phyloP scores from a whole-genome alignment of 2,888 invertebrate genomes.

The Tetrapedia diversipes region DNA sequence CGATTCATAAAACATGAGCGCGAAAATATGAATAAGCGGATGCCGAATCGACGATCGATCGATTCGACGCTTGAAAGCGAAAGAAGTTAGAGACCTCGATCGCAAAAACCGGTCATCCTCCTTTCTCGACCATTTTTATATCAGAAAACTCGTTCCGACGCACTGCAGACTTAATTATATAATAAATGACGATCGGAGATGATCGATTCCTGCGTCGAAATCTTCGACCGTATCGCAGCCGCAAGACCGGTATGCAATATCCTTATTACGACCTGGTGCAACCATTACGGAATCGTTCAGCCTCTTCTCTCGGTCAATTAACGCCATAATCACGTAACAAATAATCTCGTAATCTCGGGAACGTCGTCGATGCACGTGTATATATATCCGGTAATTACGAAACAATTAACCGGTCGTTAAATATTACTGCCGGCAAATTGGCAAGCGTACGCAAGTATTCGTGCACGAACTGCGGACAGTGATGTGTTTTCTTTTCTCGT shows the following conservation, averaged over 20 bases:
- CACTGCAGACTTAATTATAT: too few species aligned
- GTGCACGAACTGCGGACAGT: slow-evolving; percentile 15
- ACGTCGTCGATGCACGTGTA: not conserved
- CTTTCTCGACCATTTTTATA: too few species aligned
- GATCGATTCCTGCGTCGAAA: too few species aligned
- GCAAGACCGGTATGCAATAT: not conserved
- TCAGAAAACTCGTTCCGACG: too few species aligned
- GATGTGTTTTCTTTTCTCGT: not conserved
- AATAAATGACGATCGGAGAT: too few species aligned
- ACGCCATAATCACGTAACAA: slow-evolving; percentile 19
- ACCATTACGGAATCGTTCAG: slow-evolving; percentile 20
- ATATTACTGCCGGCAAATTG: slow-evolving; percentile 18
- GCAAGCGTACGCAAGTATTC: slow-evolving; percentile 18
- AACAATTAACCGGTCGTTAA: slow-evolving; percentile 43
- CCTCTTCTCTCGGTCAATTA: slow-evolving; percentile 7
- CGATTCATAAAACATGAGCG: slow-evolving; percentile 1
- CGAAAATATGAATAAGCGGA: slow-evolving; percentile 13
- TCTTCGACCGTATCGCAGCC: too few species aligned
- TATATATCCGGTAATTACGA: slow-evolving; percentile 23
- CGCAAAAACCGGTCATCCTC: too few species aligned
- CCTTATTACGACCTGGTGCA: not conserved
- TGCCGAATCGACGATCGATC: slow-evolving; percentile 4
- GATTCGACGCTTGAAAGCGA: too few species aligned
- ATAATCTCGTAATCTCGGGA: slow-evolving; percentile 19
- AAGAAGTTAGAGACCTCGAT: too few species aligned